Base-by-base conservation (phyloP, 2,797 vertebrate genomes). In the Fistularia tabacaria region DNA sequence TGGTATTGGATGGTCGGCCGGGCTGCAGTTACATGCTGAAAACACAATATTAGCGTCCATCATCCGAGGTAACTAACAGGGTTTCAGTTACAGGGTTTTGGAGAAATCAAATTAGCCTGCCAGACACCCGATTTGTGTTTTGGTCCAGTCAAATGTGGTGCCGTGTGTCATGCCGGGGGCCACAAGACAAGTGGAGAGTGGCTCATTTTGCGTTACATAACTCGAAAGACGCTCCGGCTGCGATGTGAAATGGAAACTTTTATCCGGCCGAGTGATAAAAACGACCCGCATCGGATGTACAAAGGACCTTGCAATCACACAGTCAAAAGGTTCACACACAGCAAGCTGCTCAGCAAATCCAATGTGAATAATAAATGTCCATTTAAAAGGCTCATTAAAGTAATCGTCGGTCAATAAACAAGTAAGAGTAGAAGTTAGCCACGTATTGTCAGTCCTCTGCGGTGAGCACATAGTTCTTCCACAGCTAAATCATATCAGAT, bases 401-500 rank as follows among this genome's bases (percentile, higher is more conserved):
- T 79, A 81, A 83, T 69, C 80, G 73, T 80, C 71, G 62, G 59
- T 83, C 73, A 82, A 77, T 77, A 83, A 76, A 72, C 50, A 51
- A 50, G 68, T 13, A 14, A 47, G 55, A 73, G 52, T 65, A 66
- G 59, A 71, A 76, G 79, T 77, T 80, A 61, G 71, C 64, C 71
- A 54, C 46, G 73, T 76, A 81, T 68, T 86, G 74, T 69, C 70
- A 73, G 82, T 84, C 88, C 81, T 78, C 64, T 83, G 88, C 82
- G 84, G 89, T 47, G 71, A 92, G 85, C 79, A 81, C 88, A 88
- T 84, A 86, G 90, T 93, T 92, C 90, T 84, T 90, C 83, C 74
- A 70, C 82, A 83, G 79, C 87, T 90, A 92, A 92, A 93, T 92
- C 90, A 90, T 89, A 81, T 90, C 90, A 91, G 90, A 93, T 92